Evolutionary conservation across 1,140 invertebrate genomes (phyloP).

Genomic region (Proales similis): DNA sequence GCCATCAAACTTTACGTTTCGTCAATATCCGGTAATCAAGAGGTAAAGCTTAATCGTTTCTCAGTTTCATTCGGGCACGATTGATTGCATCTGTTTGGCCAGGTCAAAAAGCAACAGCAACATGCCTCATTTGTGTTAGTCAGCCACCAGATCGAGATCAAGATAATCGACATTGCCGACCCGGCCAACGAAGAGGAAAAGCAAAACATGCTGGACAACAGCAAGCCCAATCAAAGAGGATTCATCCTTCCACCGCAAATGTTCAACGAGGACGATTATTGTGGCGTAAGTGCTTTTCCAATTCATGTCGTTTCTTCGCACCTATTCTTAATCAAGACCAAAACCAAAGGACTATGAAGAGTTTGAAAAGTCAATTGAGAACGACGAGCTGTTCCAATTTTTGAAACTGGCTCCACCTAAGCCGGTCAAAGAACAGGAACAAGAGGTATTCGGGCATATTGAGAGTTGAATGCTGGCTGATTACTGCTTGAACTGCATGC

Average conservation of each 20-base stretch:
- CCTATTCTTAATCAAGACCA: constrained; percentile 14
- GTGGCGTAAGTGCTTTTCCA: constrained; percentile 64
- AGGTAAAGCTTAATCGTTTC: constrained; percentile 60
- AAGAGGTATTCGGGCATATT: constrained; percentile 11
- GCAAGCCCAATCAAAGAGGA: constrained; percentile 60
- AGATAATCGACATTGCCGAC: constrained; percentile 83
- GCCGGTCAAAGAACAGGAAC: neutral
- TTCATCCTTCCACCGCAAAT: constrained; percentile 79
- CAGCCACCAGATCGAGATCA: constrained; percentile 76
- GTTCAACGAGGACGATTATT: constrained; percentile 83
- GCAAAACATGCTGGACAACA: constrained; percentile 82
- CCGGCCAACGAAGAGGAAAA: constrained; percentile 76
- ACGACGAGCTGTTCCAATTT: constrained; percentile 22
- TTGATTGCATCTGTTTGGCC: constrained; percentile 43
- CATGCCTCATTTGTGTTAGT: constrained; percentile 81
- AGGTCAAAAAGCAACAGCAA: constrained; percentile 90
- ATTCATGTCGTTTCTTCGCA: neutral
- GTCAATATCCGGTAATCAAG: constrained; percentile 79
- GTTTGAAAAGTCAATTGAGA: constrained; percentile 17
- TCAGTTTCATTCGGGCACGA: neutral
- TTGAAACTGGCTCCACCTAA: constrained; percentile 7
- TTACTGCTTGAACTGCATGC: neutral
- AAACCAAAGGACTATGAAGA: constrained; percentile 2
- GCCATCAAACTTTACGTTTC: constrained; percentile 79
- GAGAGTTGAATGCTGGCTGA: neutral